phyloP scores from a whole-genome alignment of 2,888 invertebrate genomes.

The Mythimna albipuncta region DNA sequence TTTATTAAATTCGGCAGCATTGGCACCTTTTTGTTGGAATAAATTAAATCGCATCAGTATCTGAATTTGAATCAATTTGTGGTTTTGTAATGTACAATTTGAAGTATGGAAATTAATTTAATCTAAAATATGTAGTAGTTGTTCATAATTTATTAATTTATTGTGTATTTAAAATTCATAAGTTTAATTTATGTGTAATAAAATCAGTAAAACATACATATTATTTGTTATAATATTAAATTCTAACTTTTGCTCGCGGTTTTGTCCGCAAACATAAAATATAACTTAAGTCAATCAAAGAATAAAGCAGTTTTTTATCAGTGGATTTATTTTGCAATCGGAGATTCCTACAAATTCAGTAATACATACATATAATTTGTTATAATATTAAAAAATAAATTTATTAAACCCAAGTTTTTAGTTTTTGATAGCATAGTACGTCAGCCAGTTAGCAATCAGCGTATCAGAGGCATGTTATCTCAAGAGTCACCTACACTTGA shows the following conservation, averaged over 20 bases:
- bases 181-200: neutral
- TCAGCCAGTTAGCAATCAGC: conserved; percentile 21
- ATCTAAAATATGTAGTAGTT: neutral
- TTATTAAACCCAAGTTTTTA: neutral
- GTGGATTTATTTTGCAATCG: no score
- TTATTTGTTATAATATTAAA: no score
- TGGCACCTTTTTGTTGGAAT: conserved; percentile 57
- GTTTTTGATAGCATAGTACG: neutral
- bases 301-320: no score
- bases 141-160: neutral
- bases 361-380: neutral
- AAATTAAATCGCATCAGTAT: conserved; percentile 44
- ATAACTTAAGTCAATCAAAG: no score
- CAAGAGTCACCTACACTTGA: conserved; percentile 70
- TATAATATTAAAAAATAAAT: neutral
- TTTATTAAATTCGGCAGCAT: conserved; percentile 70
- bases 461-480: conserved; percentile 46
- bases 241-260: no score
- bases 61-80: conserved; percentile 51
- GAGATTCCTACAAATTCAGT: no score
- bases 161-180: no score
- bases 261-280: no score
- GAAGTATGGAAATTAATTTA: neutral
- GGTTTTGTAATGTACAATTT: conserved; percentile 3
- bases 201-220: no score